phyloP scores from a whole-genome alignment of 2,888 invertebrate genomes.

The Lordiphosa fenestrarum region DNA sequence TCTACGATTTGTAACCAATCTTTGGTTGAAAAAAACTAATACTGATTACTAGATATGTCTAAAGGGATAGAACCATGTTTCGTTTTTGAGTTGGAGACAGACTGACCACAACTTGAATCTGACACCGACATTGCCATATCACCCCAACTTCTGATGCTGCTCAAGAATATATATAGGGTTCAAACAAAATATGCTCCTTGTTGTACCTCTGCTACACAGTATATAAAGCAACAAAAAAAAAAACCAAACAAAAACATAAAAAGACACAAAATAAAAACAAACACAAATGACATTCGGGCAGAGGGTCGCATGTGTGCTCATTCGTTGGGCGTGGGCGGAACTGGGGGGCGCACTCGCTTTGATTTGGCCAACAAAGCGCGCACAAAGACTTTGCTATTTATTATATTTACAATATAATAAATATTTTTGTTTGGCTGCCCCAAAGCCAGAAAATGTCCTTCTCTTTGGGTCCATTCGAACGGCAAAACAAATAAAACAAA shows the following conservation, averaged over 20 bases:
- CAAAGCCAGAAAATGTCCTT: slow-evolving; percentile 12
- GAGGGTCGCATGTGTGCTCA: background rate
- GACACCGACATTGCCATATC: too few species aligned
- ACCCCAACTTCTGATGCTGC: too few species aligned
- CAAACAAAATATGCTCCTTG: too few species aligned
- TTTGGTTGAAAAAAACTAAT: too few species aligned
- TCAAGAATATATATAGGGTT: too few species aligned
- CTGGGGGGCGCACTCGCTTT: slow-evolving; percentile 37
- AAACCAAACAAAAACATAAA: slow-evolving; percentile 3
- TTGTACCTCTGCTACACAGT: too few species aligned
- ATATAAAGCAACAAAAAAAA: too few species aligned
- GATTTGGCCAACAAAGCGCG: slow-evolving; percentile 42
- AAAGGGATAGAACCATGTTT: too few species aligned
- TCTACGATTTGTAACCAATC: too few species aligned
- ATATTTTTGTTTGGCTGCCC: slow-evolving; percentile 47
- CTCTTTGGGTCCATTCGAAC: slow-evolving; percentile 4
- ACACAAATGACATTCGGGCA: slow-evolving; percentile 4
- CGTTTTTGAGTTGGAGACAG: too few species aligned
- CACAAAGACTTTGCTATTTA: slow-evolving; percentile 50
- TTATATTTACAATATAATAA: slow-evolving; percentile 67
- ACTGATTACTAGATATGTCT: too few species aligned
- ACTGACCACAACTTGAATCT: too few species aligned
- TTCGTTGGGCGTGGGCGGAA: background rate
- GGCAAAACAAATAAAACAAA: slow-evolving; percentile 20
- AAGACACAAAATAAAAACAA: background rate